phyloP scores from a whole-genome alignment of 1,140 invertebrate genomes.

The Cydia amplana region DNA sequence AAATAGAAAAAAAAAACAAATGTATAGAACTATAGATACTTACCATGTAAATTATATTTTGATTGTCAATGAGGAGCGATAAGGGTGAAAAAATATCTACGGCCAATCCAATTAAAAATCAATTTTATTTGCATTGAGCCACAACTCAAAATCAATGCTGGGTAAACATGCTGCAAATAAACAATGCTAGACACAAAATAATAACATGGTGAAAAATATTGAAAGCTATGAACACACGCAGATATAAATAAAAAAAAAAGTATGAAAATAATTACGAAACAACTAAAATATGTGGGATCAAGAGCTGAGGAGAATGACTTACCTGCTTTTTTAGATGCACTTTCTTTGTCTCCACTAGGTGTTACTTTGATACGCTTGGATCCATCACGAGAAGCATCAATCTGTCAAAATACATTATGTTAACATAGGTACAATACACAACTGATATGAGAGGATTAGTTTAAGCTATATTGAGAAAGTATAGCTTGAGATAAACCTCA shows the following conservation, averaged over 20 bases:
- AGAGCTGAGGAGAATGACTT: slow-evolving; percentile 33
- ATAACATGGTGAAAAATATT: slow-evolving; percentile 23
- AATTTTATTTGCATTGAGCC: slow-evolving; percentile 15
- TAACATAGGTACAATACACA: too few relatives aligned
- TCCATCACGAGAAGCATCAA: slow-evolving; percentile 57
- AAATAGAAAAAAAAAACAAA: not conserved
- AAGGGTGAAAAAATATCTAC: slow-evolving; percentile 1
- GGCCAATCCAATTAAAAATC: slow-evolving; percentile 9
- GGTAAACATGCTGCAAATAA: slow-evolving; percentile 27
- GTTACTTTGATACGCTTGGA: slow-evolving; percentile 61
- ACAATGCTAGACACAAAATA: slow-evolving; percentile 35
- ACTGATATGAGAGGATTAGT: not conserved
- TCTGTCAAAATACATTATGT: slow-evolving; percentile 42
- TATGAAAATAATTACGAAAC: slow-evolving; percentile 35
- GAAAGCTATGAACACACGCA: slow-evolving; percentile 70
- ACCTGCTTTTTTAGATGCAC: slow-evolving; percentile 44
- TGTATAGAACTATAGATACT: slow-evolving; percentile 16
- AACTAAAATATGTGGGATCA: slow-evolving; percentile 35
- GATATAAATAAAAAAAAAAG: slow-evolving; percentile 35
- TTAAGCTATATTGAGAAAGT: slow-evolving; percentile 13
- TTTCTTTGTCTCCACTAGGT: slow-evolving; percentile 46
- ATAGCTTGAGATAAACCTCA: too few relatives aligned
- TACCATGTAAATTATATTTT: slow-evolving; percentile 22
- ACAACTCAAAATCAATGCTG: slow-evolving; percentile 8
- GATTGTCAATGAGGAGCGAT: not conserved